Evolutionary conservation across 1,140 invertebrate genomes (phyloP).

Genomic region (Acromyrmex charruanus): DNA sequence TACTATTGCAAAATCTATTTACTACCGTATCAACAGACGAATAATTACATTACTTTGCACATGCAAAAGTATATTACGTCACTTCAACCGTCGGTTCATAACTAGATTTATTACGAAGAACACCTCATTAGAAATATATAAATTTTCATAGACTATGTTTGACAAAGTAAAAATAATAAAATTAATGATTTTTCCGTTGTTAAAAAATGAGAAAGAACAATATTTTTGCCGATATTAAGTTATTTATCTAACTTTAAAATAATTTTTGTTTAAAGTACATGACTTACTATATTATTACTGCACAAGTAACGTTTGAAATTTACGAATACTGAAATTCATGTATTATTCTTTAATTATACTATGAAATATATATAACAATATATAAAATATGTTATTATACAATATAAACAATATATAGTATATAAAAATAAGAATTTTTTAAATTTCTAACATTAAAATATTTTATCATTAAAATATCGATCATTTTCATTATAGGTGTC

Average conservation of each 20-base stretch:
- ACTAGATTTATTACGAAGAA: constrained; percentile 23
- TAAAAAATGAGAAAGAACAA: not conserved
- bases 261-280: not conserved
- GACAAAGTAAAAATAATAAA: not conserved
- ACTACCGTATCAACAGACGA: constrained; percentile 23
- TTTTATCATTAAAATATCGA: not conserved
- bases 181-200: not conserved
- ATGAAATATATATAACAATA: no score
- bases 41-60: constrained; percentile 16
- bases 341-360: not conserved
- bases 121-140: not conserved
- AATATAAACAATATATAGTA: no score
- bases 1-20: constrained; percentile 42
- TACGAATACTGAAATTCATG: not conserved
- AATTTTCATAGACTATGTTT: not conserved
- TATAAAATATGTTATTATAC: no score
- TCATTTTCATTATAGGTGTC: not conserved
- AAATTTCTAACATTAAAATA: not conserved
- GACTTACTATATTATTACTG: not conserved
- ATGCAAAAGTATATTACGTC: constrained; percentile 22
- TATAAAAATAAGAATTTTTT: not conserved
- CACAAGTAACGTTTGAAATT: not conserved
- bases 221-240: not conserved
- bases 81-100: constrained; percentile 4
- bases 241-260: not conserved